phyloP scores from a whole-genome alignment of 2,888 invertebrate species.

The Spisula subtruncata region DNA sequence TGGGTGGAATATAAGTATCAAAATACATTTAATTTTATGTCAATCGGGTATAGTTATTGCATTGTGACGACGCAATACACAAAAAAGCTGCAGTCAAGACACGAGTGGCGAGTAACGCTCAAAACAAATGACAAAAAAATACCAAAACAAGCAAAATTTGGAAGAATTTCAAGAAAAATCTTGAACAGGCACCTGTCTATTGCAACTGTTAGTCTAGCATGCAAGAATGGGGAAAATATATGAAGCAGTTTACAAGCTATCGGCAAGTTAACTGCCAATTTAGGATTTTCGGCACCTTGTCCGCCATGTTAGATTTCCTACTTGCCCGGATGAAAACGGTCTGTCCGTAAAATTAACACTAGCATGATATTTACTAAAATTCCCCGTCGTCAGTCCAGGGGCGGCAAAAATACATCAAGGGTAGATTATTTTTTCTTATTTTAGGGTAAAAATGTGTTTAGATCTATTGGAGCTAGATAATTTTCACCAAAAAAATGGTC shows the following conservation, averaged over 20 bases:
- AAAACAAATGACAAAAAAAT: constrained; percentile 9
- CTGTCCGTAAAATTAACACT: neutral
- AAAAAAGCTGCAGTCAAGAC: neutral
- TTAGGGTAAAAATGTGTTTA: too few relatives aligned
- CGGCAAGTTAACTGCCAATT: constrained; percentile 7
- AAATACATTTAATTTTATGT: too few relatives aligned
- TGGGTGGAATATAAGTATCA: too few relatives aligned
- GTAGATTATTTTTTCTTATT: too few relatives aligned
- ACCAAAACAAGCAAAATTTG: neutral
- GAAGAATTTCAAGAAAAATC: neutral
- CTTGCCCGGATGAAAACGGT: constrained; percentile 61
- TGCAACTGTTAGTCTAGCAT: neutral
- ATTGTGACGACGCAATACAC: too few relatives aligned
- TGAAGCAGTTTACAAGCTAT: constrained; percentile 26
- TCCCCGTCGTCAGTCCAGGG: too few relatives aligned
- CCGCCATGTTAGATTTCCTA: constrained; percentile 61
- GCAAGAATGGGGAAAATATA: neutral
- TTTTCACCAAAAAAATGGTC: too few relatives aligned
- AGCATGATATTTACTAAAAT: neutral
- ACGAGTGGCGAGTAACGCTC: constrained; percentile 27
- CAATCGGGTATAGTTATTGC: too few relatives aligned
- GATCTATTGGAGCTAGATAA: too few relatives aligned
- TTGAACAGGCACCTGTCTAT: neutral
- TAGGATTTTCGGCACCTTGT: constrained; percentile 46
- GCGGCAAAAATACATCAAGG: too few relatives aligned